Evolutionary conservation across 2,797 vertebrate species (phyloP).

Genomic region (Sebastes umbrosus): DNA sequence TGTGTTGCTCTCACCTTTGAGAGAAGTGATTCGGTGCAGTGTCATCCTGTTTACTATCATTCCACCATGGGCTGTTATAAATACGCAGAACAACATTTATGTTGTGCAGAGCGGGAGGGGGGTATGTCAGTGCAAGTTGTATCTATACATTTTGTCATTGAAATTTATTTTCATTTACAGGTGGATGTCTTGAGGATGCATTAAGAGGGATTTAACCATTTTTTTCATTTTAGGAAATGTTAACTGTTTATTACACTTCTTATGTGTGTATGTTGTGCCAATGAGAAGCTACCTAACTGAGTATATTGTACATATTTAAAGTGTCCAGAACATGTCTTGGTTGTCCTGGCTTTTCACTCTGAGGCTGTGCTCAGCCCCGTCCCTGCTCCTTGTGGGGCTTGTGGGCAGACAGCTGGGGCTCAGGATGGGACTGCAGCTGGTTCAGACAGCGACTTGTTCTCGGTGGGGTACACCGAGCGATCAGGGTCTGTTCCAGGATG

Average conservation of each 20-base stretch:
- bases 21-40: neutral
- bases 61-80: constrained; percentile 37
- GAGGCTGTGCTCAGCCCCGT: constrained; percentile 26
- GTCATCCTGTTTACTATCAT: constrained; percentile 25
- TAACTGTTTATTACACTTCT: neutral
- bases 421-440: constrained; percentile 39
- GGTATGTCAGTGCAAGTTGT: neutral
- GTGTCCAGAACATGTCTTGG: constrained; percentile 41
- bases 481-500: constrained; percentile 74
- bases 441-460: constrained; percentile 51
- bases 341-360: constrained; percentile 28
- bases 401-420: constrained; percentile 52
- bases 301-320: neutral
- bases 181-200: neutral
- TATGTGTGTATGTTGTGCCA: neutral
- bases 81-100: constrained; percentile 15
- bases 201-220: neutral
- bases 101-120: neutral
- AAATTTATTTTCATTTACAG: neutral
- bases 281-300: neutral
- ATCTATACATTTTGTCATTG: neutral
- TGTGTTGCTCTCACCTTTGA: constrained; percentile 19
- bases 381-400: constrained; percentile 56
- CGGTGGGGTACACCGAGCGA: constrained; percentile 46
- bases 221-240: neutral